These are phyloP conservation scores for Pterostichus niger DNA, from an alignment of 2,888 invertebrate species.

Conservation along the genomic window DNA sequence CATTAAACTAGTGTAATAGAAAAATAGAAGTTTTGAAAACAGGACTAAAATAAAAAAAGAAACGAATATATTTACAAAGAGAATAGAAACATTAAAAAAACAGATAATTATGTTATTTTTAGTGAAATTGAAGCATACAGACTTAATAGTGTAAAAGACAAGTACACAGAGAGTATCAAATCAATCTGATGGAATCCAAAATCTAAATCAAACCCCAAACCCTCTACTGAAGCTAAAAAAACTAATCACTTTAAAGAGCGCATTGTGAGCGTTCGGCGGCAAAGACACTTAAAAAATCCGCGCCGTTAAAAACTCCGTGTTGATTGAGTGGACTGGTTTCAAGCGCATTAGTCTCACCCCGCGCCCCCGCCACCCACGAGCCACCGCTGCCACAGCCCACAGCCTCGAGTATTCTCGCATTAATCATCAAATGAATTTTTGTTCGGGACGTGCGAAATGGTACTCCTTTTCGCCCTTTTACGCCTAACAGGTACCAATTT, in stretches of 20 bases:
- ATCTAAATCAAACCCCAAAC: too few relatives aligned
- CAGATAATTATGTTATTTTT: too few relatives aligned
- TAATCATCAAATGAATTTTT: constrained; percentile 57
- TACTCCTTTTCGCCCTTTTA: constrained; percentile 59
- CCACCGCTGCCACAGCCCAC: constrained; percentile 11
- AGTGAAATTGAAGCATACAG: too few relatives aligned
- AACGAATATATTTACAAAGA: too few relatives aligned
- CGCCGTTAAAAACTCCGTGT: constrained; percentile 1
- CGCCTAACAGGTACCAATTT: constrained; percentile 57
- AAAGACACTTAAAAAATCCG: constrained; percentile 16
- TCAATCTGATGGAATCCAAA: too few relatives aligned
- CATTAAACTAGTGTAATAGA: too few relatives aligned
- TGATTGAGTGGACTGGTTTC: constrained; percentile 25
- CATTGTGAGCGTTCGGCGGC: not conserved
- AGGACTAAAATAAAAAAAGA: too few relatives aligned
- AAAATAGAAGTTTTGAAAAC: too few relatives aligned
- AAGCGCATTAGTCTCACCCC: constrained; percentile 12
- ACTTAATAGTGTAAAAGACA: too few relatives aligned
- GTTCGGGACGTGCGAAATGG: constrained; percentile 57
- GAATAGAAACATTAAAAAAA: too few relatives aligned
- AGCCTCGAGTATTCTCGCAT: constrained; percentile 31
- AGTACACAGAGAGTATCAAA: not conserved
- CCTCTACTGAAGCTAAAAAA: not conserved
- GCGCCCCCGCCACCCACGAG: not conserved
- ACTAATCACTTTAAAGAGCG: constrained; percentile 2